Base-by-base conservation (phyloP, 2,113 vertebrate species). In the Tetrao urogallus region DNA sequence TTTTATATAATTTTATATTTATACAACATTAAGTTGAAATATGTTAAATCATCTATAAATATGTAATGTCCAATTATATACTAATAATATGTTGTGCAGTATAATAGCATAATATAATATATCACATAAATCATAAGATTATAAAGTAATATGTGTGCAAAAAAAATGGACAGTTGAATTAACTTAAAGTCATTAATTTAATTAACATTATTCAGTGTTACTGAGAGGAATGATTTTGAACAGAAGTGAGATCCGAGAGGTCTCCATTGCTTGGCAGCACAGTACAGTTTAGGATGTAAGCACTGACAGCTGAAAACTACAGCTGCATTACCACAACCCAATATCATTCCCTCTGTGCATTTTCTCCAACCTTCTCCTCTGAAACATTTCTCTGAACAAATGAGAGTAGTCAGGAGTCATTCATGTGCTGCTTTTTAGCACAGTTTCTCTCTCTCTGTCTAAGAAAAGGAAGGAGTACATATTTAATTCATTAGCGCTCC, bases 321-420 rank as follows among this genome's bases (percentile, higher is more conserved):
- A 73, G 32, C 69, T 80, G 72, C 5, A 1, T 65, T 43, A 52
- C 27, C 25, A 40, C 64, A 65, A 56, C 30, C 14, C 34, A 56
- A 38, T 54, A 56, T 52, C 12, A 30, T 54, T 45, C 11, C 54
- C 28, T 36, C n/a, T 61, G 25, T 57, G 25, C 9, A 14, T 56
- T 60, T 85, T 57, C 19, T 65, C 34, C 52, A 89, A 6, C 6
- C 9, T 82, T 75, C 38, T 85, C 6, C 15, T 1, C 0, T 52
- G 47, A 67, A 91, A 67, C 28, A 6, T 72, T 75, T 89, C 34
- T 25, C n/a, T 60, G n/a, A n/a, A 7, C 6, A 77, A 74, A 57
- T 8, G 1, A 0, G 3, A 3, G 4, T 66, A 8, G 27, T 9
- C 52, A 10, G 57, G 13, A 48, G 11, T 60, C 32, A 85, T 5